Percentiles rank a stretch among this genome's conserved stretches.
These are phyloP conservation scores for Myiopsitta monachus DNA, from an alignment of 2,113 vertebrate genomes.

Conservation along the genomic window DNA sequence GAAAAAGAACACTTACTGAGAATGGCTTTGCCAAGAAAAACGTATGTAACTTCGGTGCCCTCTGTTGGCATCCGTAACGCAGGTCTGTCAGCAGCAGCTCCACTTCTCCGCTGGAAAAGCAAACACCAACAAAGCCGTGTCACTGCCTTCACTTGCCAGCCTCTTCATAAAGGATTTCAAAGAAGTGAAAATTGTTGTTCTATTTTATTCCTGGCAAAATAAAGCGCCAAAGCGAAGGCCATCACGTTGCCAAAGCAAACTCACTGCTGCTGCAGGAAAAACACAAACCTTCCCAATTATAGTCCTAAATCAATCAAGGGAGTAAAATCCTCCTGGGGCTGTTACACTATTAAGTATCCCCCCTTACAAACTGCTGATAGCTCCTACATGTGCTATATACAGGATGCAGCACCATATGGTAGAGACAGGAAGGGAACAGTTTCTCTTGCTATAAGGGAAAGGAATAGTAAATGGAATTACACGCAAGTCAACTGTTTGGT, in stretches of 20 bases:
- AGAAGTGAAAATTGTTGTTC: neutral
- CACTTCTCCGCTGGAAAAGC: neutral
- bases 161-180: neutral
- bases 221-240: neutral
- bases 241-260: neutral
- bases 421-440: neutral
- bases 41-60: neutral
- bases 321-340: neutral
- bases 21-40: neutral
- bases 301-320: neutral
- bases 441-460: neutral
- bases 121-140: neutral
- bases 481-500: neutral
- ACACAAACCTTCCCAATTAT: neutral
- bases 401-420: neutral
- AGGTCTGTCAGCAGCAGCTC: neutral
- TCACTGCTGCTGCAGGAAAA: neutral
- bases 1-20: neutral
- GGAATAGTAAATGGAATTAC: neutral
- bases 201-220: neutral
- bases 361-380: neutral
- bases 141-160: neutral
- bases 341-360: neutral
- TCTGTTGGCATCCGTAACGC: conserved; percentile 11
- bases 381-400: neutral